Evolutionary conservation across 2,888 invertebrate species (phyloP).

Genomic region (Oscheius sp.): DNA sequence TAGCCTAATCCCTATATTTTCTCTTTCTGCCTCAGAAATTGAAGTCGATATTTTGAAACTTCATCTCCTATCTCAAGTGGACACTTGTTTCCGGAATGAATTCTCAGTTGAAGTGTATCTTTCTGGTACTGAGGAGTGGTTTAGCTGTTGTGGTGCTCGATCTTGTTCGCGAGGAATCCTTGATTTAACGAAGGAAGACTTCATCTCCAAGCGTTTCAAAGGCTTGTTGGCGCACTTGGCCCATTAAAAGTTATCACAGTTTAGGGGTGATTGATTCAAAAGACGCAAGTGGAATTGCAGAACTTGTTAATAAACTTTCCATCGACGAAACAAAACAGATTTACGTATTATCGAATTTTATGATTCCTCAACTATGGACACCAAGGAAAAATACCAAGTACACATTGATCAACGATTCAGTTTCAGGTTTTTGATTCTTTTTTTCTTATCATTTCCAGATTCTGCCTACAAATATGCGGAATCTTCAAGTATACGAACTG

Average conservation of each 20-base stretch:
- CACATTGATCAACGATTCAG: neutral
- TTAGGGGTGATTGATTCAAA: neutral
- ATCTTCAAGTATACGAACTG: neutral
- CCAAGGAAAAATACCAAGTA: neutral
- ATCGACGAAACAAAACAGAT: neutral
- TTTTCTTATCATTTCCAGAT: neutral
- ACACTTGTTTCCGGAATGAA: neutral
- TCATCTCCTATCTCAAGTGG: slow-evolving; percentile 14
- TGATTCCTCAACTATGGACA: neutral
- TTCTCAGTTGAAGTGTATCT: slow-evolving; percentile 6
- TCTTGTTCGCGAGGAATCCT: neutral
- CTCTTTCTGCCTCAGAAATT: neutral
- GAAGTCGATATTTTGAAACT: neutral
- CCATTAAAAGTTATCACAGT: neutral
- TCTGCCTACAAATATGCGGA: neutral
- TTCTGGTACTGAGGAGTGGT: neutral
- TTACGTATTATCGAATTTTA: slow-evolving; percentile 7
- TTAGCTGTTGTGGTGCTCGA: slow-evolving; percentile 7
- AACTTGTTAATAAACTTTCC: neutral
- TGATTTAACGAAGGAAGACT: neutral
- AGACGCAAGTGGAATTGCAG: neutral
- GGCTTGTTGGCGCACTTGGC: neutral
- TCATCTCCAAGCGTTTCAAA: neutral
- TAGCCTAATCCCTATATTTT: neutral
- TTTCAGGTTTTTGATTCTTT: neutral